phyloP scores from a whole-genome alignment of 1,140 invertebrate species.

The Halesus radiatus region DNA sequence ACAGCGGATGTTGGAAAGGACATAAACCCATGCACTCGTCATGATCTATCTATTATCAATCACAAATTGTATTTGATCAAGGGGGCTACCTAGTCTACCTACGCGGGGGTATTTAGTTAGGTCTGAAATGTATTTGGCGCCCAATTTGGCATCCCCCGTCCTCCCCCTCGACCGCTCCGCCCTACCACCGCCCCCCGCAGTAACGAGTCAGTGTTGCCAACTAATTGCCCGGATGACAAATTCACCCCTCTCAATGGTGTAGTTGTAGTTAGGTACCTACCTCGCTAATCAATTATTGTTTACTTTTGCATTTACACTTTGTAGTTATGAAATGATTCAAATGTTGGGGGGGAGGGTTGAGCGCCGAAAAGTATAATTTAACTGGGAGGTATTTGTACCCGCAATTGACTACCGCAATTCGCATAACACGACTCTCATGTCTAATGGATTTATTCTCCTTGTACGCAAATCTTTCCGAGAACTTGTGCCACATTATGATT shows the following conservation, averaged over 20 bases:
- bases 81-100: slow-evolving; percentile 6
- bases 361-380: too few relatives aligned
- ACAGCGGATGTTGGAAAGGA: too few relatives aligned
- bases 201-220: slow-evolving; percentile 34
- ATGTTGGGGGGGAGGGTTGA: too few relatives aligned
- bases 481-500: too few relatives aligned
- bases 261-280: slow-evolving; percentile 46
- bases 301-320: slow-evolving; percentile 35
- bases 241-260: slow-evolving; percentile 40
- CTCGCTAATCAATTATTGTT: slow-evolving; percentile 36
- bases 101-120: slow-evolving; percentile 26
- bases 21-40: not conserved
- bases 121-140: slow-evolving; percentile 54
- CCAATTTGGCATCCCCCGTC: slow-evolving; percentile 44
- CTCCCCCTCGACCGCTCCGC: not conserved
- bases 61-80: slow-evolving; percentile 24
- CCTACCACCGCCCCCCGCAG: not conserved
- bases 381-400: not conserved
- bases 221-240: slow-evolving; percentile 52
- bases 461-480: too few relatives aligned
- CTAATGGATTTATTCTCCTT: too few relatives aligned
- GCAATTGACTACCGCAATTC: not conserved
- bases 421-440: too few relatives aligned
- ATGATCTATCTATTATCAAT: slow-evolving; percentile 25
- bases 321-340: not conserved